Base-by-base conservation (phyloP, 2,888 invertebrate genomes). In the Herminia tarsipennalis region DNA sequence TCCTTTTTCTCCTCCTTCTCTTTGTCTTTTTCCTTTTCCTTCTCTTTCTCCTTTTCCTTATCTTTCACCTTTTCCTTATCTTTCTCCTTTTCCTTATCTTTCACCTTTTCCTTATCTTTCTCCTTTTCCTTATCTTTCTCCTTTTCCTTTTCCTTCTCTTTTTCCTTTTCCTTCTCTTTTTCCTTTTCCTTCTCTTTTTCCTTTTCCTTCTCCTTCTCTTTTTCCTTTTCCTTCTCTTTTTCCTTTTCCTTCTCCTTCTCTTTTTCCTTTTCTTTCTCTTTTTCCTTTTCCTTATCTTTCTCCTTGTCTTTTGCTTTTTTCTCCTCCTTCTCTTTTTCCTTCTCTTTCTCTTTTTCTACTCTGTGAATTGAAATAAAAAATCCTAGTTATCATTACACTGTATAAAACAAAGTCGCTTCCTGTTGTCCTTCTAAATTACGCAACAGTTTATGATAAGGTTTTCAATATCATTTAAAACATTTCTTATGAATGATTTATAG, bases 11-110 rank as follows among this genome's bases (percentile, higher is more conserved):
- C 73, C 48, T 62, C 74, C 39, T 66, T 76, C 48, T 60, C 76
- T 50, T 66, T 73, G 37, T 65, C 80, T 34, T 63, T 81, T 44
- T 56, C 79, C 47, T 58, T 77, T 78, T 78, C 71, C 70, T 57
- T 82, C 27, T 61, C 81, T 51, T 58, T 78, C 53, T 58, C 76
- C 38, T 78, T 64, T 33, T 73, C 53, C 25, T 68, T 55, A 39
- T 73, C 63, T 46, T 73, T 53, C 40, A 78, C 61, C 9, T 63
- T 54, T 38, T 74, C 59, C 56, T 75, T 37, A 47, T 76, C 55
- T 53, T 74, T 51, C 59, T 78, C 66, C 56, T 78, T 57, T 27
- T 73, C 56, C 36, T 66, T 44, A 27, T 72, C 67, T 27, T 63
- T 72, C 38, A 72, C 66, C 37, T 65, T 59, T 32, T 69, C 70